phyloP scores from a whole-genome alignment of 1,140 invertebrate genomes.

The Harlomillsia oculata region DNA sequence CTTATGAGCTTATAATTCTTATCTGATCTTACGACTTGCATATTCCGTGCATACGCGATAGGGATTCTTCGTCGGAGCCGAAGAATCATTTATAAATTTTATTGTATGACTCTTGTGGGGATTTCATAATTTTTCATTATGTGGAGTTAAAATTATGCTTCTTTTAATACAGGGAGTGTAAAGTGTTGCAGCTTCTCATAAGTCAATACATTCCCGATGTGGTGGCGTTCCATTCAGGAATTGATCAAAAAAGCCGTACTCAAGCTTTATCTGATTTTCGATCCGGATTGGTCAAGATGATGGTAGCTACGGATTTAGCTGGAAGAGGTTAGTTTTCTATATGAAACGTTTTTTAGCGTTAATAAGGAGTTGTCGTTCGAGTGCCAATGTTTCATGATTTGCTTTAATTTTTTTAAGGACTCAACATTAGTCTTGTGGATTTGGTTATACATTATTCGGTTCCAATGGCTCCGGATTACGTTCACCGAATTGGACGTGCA shows the following conservation, averaged over 20 bases:
- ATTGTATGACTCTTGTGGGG: not conserved
- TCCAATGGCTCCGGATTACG: slow-evolving; percentile 85
- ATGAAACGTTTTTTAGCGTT: not conserved
- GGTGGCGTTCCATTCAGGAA: slow-evolving; percentile 76
- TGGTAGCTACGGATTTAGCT: slow-evolving; percentile 94
- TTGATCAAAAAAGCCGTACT: slow-evolving; percentile 68
- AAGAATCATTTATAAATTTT: not conserved
- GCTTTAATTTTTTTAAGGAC: no score
- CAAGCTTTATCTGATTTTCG: slow-evolving; percentile 73
- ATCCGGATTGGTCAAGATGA: slow-evolving; percentile 69
- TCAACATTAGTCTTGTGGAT: slow-evolving; percentile 80
- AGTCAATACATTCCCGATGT: slow-evolving; percentile 77
- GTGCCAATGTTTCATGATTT: slow-evolving; percentile 1
- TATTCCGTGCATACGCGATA: no score
- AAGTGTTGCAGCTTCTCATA: slow-evolving; percentile 72
- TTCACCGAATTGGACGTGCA: slow-evolving; percentile 93
- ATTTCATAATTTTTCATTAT: no score
- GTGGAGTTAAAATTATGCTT: slow-evolving; percentile 1
- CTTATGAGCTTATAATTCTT: no score
- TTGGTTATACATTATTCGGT: slow-evolving; percentile 90
- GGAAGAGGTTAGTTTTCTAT: slow-evolving; percentile 58
- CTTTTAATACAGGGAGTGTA: slow-evolving; percentile 55
- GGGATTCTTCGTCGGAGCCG: no score
- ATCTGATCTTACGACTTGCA: no score
- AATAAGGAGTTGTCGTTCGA: no score